phyloP scores from a whole-genome alignment of 2,113 vertebrate genomes.

The Antechinus flavipes region DNA sequence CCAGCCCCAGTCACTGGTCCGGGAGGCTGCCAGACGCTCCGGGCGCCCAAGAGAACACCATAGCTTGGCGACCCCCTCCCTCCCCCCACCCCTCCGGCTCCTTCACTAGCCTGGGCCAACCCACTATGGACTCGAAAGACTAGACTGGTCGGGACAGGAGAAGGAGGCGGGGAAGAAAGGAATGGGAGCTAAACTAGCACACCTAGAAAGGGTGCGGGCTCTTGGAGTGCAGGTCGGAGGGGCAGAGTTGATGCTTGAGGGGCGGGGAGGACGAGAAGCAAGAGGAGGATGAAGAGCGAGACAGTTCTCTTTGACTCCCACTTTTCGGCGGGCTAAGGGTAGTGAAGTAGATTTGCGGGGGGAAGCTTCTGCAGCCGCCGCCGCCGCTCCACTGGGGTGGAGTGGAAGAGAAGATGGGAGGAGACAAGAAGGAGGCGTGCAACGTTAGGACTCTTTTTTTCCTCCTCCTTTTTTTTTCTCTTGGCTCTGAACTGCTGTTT shows the following conservation, averaged over 20 bases:
- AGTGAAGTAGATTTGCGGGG: neutral
- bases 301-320: neutral
- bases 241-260: neutral
- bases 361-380: neutral
- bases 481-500: slow-evolving; percentile 10
- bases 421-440: neutral
- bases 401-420: neutral
- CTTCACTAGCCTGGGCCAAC: neutral
- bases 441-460: neutral
- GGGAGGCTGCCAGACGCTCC: neutral
- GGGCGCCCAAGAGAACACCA: neutral
- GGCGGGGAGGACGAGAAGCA: neutral
- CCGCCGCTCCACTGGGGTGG: neutral
- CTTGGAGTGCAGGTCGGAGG: neutral
- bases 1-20: neutral
- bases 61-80: neutral
- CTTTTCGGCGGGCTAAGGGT: neutral
- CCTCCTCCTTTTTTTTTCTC: slow-evolving; percentile 46
- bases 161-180: neutral
- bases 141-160: neutral
- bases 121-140: neutral
- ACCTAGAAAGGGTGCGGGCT: slow-evolving; percentile 10
- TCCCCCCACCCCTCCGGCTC: neutral
- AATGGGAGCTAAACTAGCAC: neutral
- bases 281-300: neutral